Percentiles rank a stretch among this genome's conserved stretches.
These are phyloP conservation scores for Vidua macroura DNA, from an alignment of 2,113 vertebrate genomes.

Conservation along the genomic window DNA sequence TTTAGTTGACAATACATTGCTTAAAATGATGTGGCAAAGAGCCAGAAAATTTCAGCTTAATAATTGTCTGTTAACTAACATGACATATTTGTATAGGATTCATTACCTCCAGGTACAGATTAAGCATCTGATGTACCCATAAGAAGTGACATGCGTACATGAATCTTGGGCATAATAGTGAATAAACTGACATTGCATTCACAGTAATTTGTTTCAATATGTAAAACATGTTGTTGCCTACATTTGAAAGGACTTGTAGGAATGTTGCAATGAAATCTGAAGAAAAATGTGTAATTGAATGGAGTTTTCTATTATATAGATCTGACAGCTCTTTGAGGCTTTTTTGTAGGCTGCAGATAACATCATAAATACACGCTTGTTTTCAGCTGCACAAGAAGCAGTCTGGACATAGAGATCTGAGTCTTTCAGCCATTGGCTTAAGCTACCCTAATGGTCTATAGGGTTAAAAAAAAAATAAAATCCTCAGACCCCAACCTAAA, in stretches of 20 bases:
- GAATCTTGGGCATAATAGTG: constrained; percentile 60
- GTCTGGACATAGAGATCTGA: not conserved
- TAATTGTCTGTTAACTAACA: constrained; percentile 73
- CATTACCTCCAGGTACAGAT: constrained; percentile 73
- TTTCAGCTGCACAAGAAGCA: not conserved
- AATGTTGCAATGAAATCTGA: constrained; percentile 36
- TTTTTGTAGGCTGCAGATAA: not conserved
- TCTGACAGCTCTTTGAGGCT: not conserved
- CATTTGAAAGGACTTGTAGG: constrained; percentile 51
- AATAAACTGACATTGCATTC: constrained; percentile 59
- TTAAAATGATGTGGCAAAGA: constrained; percentile 71
- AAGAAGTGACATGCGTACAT: constrained; percentile 54
- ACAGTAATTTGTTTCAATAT: constrained; percentile 66
- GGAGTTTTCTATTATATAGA: not conserved
- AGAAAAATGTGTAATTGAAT: not conserved
- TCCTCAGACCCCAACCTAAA: not conserved
- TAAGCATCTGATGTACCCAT: constrained; percentile 67
- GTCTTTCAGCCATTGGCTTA: not conserved
- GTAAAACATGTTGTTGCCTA: constrained; percentile 62
- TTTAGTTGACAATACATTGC: constrained; percentile 62
- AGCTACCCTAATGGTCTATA: not conserved
- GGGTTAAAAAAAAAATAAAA: not conserved
- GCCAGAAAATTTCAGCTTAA: constrained; percentile 70
- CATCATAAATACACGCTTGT: constrained; percentile 12
- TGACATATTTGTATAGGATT: constrained; percentile 68